These are phyloP conservation scores for Idaea straminata DNA, from an alignment of 2,888 invertebrate genomes.

Conservation along the genomic window DNA sequence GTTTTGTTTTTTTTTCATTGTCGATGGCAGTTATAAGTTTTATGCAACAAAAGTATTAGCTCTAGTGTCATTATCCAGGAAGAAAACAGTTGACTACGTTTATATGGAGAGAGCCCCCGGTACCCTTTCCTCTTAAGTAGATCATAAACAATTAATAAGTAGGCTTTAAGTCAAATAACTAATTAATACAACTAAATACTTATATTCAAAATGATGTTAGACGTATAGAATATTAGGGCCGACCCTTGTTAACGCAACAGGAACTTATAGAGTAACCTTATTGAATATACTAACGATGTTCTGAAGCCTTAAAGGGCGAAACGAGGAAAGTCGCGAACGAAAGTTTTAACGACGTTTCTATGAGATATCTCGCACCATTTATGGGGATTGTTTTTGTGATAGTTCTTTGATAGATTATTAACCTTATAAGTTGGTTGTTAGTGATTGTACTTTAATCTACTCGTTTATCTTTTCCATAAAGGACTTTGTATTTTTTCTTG, in stretches of 20 bases:
- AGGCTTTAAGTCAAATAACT: too few relatives aligned
- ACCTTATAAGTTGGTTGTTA: background rate
- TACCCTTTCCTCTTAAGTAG: too few relatives aligned
- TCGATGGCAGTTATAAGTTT: too few relatives aligned
- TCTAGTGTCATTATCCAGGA: too few relatives aligned
- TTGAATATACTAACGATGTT: constrained; percentile 2
- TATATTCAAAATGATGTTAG: background rate
- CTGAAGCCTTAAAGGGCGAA: constrained; percentile 4
- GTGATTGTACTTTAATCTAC: background rate
- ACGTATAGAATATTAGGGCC: background rate
- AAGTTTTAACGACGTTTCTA: constrained; percentile 17
- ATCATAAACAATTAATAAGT: too few relatives aligned
- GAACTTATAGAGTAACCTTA: background rate
- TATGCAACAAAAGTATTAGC: too few relatives aligned
- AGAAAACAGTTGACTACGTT: too few relatives aligned
- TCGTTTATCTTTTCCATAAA: background rate
- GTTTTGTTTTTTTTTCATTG: too few relatives aligned
- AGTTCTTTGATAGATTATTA: constrained; percentile 4
- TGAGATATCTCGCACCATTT: constrained; percentile 7
- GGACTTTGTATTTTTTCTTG: background rate
- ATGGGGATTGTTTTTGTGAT: constrained; percentile 6
- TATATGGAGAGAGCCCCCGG: too few relatives aligned
- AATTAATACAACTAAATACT: too few relatives aligned
- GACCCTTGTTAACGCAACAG: constrained; percentile 14
- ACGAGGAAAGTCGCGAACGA: constrained; percentile 9